Percentiles rank a stretch among this genome's conserved stretches.
Evolutionary conservation across 2,888 invertebrate species (phyloP).

Genomic region (Pollenia griseotomentosa): DNA sequence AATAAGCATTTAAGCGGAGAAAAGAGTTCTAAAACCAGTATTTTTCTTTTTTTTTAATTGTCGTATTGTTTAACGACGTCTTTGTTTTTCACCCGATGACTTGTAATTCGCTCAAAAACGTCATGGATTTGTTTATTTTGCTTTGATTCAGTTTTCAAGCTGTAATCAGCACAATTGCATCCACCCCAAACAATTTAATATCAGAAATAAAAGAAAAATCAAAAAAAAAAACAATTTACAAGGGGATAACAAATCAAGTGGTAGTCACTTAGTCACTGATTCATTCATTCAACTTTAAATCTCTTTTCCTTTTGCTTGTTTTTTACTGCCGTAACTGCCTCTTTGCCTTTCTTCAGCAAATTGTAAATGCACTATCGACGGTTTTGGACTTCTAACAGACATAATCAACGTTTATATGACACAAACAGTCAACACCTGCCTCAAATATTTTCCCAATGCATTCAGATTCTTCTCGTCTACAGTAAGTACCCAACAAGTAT

Average conservation of each 20-base stretch:
- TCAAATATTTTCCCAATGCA: constrained; percentile 17
- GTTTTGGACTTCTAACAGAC: constrained; percentile 66
- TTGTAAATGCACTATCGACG: constrained; percentile 45
- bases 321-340: neutral
- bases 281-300: constrained; percentile 48
- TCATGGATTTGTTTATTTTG: constrained; percentile 3
- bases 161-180: constrained; percentile 43
- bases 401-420: constrained; percentile 69
- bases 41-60: too few relatives aligned
- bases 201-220: neutral
- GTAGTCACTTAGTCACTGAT: constrained; percentile 40
- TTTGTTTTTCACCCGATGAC: constrained; percentile 58
- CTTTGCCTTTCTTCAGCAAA: neutral
- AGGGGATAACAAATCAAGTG: constrained; percentile 59
- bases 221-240: constrained; percentile 19
- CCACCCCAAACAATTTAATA: constrained; percentile 37
- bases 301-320: constrained; percentile 4
- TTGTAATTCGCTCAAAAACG: constrained; percentile 50
- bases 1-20: too few relatives aligned
- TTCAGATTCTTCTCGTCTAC: neutral
- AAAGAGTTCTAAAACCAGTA: too few relatives aligned
- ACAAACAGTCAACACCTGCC: constrained; percentile 70
- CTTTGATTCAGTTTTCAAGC: constrained; percentile 6
- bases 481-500: neutral
- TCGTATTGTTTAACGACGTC: neutral